Percentiles rank a stretch among this genome's conserved stretches.
These are phyloP conservation scores for Gastracanthus pulcherrimus DNA, from an alignment of 2,888 invertebrate species.

Conservation along the genomic window DNA sequence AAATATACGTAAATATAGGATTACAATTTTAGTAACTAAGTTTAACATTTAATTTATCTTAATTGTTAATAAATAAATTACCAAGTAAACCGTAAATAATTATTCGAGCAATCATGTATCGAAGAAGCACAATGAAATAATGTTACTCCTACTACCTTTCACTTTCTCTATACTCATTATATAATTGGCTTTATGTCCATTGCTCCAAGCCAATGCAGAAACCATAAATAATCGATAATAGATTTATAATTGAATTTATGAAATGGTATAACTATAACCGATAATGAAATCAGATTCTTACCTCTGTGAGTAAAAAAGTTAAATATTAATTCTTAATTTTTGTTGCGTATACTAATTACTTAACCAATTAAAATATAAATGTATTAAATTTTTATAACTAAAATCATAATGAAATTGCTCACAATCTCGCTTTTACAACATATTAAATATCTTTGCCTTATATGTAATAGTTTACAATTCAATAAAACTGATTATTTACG, in stretches of 20 bases:
- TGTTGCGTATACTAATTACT: neutral
- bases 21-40: neutral
- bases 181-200: conserved; percentile 21
- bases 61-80: neutral
- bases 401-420: neutral
- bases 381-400: neutral
- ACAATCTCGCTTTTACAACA: too few relatives aligned
- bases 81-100: neutral
- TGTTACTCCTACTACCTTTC: conserved; percentile 34
- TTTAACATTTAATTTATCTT: neutral
- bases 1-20: neutral
- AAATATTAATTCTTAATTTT: neutral
- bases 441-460: too few relatives aligned
- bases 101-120: neutral
- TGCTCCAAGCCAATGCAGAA: neutral
- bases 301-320: too few relatives aligned
- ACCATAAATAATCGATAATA: conserved; percentile 15
- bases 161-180: conserved; percentile 26
- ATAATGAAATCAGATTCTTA: too few relatives aligned
- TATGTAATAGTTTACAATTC: too few relatives aligned
- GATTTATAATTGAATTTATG: conserved; percentile 22
- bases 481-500: too few relatives aligned
- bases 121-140: conserved; percentile 29
- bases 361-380: neutral
- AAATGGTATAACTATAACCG: neutral